Evolutionary conservation across 2,797 vertebrate species (phyloP).

Genomic region (Dendrocincla fuliginosa): DNA sequence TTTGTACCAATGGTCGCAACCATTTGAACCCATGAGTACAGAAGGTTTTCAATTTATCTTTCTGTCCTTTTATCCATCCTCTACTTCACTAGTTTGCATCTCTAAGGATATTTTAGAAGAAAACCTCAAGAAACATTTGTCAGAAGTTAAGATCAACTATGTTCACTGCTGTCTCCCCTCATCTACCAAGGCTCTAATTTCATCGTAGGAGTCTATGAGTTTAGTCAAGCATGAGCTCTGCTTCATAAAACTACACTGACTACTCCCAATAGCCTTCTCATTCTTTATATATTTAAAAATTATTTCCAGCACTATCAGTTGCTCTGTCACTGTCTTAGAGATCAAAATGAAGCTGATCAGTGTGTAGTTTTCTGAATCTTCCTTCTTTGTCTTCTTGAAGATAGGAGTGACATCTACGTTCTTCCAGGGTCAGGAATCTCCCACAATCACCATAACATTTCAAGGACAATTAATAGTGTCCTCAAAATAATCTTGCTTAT

Average conservation of each 20-base stretch:
- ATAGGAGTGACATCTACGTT: not conserved
- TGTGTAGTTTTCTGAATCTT: not conserved
- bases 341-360: not conserved
- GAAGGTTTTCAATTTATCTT: not conserved
- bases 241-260: not conserved
- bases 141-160: not conserved
- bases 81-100: not conserved
- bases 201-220: not conserved
- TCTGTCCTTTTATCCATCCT: not conserved
- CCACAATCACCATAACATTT: not conserved
- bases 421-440: not conserved
- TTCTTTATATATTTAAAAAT: not conserved
- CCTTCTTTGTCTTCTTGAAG: not conserved
- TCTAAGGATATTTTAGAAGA: not conserved
- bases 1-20: not conserved
- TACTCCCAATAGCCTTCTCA: not conserved
- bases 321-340: not conserved
- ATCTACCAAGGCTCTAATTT: not conserved
- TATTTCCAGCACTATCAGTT: not conserved
- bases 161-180: not conserved
- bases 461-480: not conserved
- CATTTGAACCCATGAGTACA: not conserved
- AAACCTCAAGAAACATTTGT: not conserved
- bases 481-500: not conserved
- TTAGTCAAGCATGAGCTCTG: not conserved